phyloP scores from a whole-genome alignment of 2,113 vertebrate genomes.

The Oncorhynchus mykiss region DNA sequence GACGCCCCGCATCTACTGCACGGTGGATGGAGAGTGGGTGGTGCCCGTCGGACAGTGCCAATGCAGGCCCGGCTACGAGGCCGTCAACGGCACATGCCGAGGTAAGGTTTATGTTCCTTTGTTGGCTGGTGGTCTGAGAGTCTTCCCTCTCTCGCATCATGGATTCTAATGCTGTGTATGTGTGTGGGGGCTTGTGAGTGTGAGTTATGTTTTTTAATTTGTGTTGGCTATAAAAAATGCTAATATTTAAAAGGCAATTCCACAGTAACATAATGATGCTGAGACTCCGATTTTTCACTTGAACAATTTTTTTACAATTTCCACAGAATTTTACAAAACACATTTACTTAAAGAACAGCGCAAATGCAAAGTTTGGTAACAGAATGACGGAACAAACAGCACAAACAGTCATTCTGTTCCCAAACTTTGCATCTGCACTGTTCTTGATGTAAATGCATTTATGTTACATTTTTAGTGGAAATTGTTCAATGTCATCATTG shows the following conservation, averaged over 20 bases:
- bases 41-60: slow-evolving; percentile 89
- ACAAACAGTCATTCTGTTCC: no score
- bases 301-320: slow-evolving; percentile 42
- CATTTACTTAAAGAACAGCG: slow-evolving; percentile 30
- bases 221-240: slow-evolving; percentile 33
- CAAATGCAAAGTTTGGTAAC: no score
- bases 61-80: slow-evolving; percentile 82
- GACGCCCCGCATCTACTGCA: slow-evolving; percentile 85
- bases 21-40: slow-evolving; percentile 88
- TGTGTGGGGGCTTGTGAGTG: slow-evolving; percentile 74
- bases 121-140: background rate
- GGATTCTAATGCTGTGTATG: background rate
- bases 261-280: no score
- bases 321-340: slow-evolving; percentile 54
- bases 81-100: slow-evolving; percentile 74
- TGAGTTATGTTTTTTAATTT: slow-evolving; percentile 44
- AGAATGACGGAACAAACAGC: no score
- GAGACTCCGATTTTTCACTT: no score
- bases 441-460: no score
- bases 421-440: no score
- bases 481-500: background rate
- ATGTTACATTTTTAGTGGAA: no score
- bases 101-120: slow-evolving; percentile 70
- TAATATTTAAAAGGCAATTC: slow-evolving; percentile 9
- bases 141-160: background rate